phyloP scores from a whole-genome alignment of 2,797 vertebrate species.

The Novumbra hubbsi region DNA sequence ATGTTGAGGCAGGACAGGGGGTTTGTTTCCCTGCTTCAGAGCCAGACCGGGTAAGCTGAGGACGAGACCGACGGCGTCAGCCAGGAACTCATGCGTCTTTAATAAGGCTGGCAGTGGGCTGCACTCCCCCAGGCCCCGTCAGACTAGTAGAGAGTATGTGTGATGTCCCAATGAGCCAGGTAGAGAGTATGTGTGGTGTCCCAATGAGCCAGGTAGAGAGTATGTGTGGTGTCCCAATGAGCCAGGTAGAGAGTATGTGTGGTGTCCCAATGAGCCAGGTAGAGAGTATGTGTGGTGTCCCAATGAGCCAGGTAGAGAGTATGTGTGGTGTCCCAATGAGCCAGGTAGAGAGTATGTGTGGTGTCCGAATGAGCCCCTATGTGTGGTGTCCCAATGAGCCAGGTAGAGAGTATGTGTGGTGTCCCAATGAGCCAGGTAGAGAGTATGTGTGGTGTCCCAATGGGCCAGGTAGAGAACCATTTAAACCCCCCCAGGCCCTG shows the following conservation, averaged over 20 bases:
- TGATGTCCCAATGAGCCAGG: too few species aligned
- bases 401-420: not conserved
- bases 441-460: not conserved
- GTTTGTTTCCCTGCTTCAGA: not conserved
- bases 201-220: not conserved
- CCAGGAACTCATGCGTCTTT: slow-evolving; percentile 57
- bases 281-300: too few species aligned
- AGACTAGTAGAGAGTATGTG: too few species aligned
- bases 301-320: too few species aligned
- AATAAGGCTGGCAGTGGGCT: slow-evolving; percentile 29
- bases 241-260: too few species aligned
- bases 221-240: too few species aligned
- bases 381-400: not conserved
- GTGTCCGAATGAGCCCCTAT: too few species aligned
- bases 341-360: not conserved
- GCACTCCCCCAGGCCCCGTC: slow-evolving; percentile 20
- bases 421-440: not conserved
- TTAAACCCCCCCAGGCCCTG: not conserved
- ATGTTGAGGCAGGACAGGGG: too few species aligned
- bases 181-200: too few species aligned
- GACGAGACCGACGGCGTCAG: slow-evolving; percentile 26
- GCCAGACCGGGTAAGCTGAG: slow-evolving; percentile 24
- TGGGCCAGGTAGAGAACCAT: not conserved
- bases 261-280: not conserved
- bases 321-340: not conserved